A percentile compares a stretch with the other conserved stretches of the same genome.
These are phyloP conservation scores for Caenorhabditis sinica DNA, from an alignment of 2,888 invertebrate species.

Conservation along the genomic window DNA sequence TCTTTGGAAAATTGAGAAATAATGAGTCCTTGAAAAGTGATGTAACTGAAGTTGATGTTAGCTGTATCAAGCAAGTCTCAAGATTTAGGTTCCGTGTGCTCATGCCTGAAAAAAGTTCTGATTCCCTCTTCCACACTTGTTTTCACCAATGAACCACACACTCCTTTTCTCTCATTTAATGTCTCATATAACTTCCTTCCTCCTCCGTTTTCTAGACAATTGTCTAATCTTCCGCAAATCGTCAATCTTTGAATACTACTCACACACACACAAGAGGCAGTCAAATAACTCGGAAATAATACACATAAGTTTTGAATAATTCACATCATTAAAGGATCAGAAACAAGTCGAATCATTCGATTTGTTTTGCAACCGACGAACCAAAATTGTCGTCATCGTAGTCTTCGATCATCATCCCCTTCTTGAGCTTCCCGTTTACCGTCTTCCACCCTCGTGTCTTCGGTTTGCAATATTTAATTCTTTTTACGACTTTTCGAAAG, in stretches of 20 bases:
- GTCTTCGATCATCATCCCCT: constrained; percentile 6
- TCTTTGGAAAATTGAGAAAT: neutral
- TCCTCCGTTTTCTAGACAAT: constrained; percentile 33
- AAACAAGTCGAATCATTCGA: constrained; percentile 68
- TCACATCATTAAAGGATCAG: constrained; percentile 68
- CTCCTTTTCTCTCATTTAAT: neutral
- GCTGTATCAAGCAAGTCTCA: too few species aligned
- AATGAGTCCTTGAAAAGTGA: too few species aligned
- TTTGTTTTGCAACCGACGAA: constrained; percentile 63
- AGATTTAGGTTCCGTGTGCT: neutral
- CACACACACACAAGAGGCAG: constrained; percentile 5
- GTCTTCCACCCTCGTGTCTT: constrained; percentile 1
- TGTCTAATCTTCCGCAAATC: constrained; percentile 46
- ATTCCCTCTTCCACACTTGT: neutral
- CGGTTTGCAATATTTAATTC: constrained; percentile 60
- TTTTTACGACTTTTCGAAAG: constrained; percentile 58
- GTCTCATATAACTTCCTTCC: constrained; percentile 19
- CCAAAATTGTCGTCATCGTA: constrained; percentile 27
- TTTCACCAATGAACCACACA: neutral
- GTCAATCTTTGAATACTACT: constrained; percentile 44
- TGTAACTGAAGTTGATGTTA: too few species aligned
- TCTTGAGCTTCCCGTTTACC: constrained; percentile 54
- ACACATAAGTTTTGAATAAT: constrained; percentile 62
- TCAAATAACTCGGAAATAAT: constrained; percentile 53
- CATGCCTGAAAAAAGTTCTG: neutral